phyloP scores from a whole-genome alignment of 2,888 invertebrate species.

The Arrhopalites spinosus region DNA sequence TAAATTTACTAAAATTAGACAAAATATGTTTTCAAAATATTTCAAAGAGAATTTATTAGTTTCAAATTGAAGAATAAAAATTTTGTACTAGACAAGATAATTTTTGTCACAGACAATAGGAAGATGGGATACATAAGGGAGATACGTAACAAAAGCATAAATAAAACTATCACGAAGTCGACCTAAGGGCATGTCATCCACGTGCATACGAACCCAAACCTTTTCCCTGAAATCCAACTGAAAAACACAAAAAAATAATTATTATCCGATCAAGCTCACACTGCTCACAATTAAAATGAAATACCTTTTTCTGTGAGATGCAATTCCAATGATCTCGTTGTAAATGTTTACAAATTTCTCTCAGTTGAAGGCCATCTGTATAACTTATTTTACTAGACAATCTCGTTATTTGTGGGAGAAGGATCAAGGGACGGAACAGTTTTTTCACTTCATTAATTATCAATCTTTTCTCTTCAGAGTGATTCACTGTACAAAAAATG shows the following conservation, averaged over 20 bases:
- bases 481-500: slow-evolving; percentile 1
- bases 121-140: slow-evolving; percentile 42
- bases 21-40: too few relatives aligned
- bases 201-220: slow-evolving; percentile 48
- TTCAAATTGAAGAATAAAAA: too few relatives aligned
- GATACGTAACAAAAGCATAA: slow-evolving; percentile 47
- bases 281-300: background rate
- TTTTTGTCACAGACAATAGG: too few relatives aligned
- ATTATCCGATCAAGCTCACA: background rate
- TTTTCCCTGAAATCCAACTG: slow-evolving; percentile 43
- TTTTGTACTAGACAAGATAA: too few relatives aligned
- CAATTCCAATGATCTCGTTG: slow-evolving; percentile 48
- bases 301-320: slow-evolving; percentile 34
- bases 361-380: slow-evolving; percentile 45
- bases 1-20: too few relatives aligned
- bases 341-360: slow-evolving; percentile 48
- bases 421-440: slow-evolving; percentile 43
- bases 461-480: background rate
- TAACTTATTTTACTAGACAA: slow-evolving; percentile 42
- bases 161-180: slow-evolving; percentile 50
- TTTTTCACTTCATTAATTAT: slow-evolving; percentile 36
- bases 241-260: background rate
- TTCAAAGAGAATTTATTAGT: too few relatives aligned
- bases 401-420: slow-evolving; percentile 46
- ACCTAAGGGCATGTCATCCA: slow-evolving; percentile 49